phyloP scores from a whole-genome alignment of 1,140 invertebrate species.

The Paraescarpia echinospica region DNA sequence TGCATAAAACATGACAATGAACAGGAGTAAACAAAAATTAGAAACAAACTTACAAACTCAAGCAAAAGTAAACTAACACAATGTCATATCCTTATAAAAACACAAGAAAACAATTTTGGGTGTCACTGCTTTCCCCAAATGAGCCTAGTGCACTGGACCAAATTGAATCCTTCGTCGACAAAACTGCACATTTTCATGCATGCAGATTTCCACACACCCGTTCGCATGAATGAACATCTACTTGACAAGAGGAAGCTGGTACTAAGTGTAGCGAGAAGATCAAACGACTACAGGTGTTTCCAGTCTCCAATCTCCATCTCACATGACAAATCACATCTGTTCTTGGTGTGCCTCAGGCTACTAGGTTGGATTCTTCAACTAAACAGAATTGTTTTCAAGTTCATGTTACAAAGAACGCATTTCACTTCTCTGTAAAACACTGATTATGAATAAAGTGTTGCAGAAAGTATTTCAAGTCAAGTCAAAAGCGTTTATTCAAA shows the following conservation, averaged over 20 bases:
- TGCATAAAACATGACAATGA: neutral
- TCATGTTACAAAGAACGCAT: neutral
- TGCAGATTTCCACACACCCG: neutral
- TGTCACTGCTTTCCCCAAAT: neutral
- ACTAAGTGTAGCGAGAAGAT: neutral
- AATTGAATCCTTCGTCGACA: neutral
- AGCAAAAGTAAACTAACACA: neutral
- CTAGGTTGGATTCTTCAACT: neutral
- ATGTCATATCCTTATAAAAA: neutral
- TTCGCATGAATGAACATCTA: neutral
- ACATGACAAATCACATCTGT: neutral
- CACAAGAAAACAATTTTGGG: neutral
- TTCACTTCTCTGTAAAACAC: neutral
- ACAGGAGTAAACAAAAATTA: too few species aligned
- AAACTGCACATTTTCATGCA: neutral
- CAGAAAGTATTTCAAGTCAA: neutral
- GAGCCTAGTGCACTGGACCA: neutral
- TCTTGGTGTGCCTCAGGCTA: neutral
- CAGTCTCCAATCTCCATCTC: neutral
- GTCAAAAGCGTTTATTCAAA: too few species aligned
- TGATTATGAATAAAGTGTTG: neutral
- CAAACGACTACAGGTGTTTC: neutral
- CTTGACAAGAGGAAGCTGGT: neutral
- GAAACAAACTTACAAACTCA: neutral
- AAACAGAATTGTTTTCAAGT: neutral